Conservation (phyloP, 2,888 invertebrate species). For the Luperina testacea region DNA sequence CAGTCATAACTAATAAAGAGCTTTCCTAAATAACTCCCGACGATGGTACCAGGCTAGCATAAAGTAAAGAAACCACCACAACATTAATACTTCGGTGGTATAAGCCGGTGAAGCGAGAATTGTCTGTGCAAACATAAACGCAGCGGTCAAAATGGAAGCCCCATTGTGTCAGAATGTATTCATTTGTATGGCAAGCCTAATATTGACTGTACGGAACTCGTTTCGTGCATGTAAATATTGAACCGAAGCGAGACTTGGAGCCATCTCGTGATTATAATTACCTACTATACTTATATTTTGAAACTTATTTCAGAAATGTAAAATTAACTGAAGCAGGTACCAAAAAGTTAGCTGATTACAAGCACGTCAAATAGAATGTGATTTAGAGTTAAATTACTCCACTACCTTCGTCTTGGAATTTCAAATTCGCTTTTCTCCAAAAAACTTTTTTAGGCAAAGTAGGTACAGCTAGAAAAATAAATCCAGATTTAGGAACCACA, state of each 20-base stretch:
- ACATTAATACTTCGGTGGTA: conserved; percentile 82
- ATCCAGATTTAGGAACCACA: not conserved
- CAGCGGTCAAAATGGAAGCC: conserved; percentile 88
- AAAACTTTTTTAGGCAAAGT: not conserved
- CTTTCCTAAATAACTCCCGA: conserved; percentile 37
- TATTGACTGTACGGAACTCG: conserved; percentile 88
- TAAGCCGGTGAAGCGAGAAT: conserved; percentile 83
- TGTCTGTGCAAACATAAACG: conserved; percentile 85
- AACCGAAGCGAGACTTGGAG: conserved; percentile 67
- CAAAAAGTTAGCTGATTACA: not conserved
- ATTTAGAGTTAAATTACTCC: not conserved
- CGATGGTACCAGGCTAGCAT: conserved; percentile 49
- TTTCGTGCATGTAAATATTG: conserved; percentile 84
- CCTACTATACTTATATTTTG: conserved; percentile 57
- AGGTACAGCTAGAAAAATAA: not conserved
- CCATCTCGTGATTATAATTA: conserved; percentile 79
- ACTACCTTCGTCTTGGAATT: not conserved
- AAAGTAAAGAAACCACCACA: conserved; percentile 64
- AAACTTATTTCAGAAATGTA: conserved; percentile 13
- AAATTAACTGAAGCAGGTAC: not conserved
- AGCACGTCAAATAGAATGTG: not conserved
- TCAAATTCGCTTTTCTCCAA: not conserved
- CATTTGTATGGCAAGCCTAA: conserved; percentile 88
- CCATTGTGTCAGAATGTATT: conserved; percentile 89
- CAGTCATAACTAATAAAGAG: conserved; percentile 43